phyloP scores from a whole-genome alignment of 2,113 vertebrate genomes.

The Apodemus sylvaticus region DNA sequence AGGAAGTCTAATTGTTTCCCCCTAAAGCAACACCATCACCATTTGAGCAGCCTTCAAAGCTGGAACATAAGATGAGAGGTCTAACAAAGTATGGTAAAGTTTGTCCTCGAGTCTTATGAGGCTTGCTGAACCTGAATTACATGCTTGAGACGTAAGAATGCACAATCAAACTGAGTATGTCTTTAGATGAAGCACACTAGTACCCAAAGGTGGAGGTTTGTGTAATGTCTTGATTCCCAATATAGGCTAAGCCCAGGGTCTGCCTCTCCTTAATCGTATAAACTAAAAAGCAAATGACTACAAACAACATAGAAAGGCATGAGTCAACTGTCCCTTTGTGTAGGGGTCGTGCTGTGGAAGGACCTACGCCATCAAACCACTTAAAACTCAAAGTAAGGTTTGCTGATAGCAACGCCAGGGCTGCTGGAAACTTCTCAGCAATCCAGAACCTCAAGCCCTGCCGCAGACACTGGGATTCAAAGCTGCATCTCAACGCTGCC shows the following conservation, averaged over 20 bases:
- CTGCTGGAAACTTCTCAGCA: not conserved
- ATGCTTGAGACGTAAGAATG: not conserved
- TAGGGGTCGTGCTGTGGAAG: not conserved
- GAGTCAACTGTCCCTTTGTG: not conserved
- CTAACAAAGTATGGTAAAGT: not conserved
- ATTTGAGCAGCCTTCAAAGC: not conserved
- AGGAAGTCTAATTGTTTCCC: not conserved
- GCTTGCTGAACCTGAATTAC: not conserved
- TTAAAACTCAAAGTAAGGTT: not conserved
- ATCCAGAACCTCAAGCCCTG: not conserved
- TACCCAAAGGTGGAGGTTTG: not conserved
- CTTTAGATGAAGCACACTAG: not conserved
- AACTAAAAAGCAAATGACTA: not conserved
- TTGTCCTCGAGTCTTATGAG: conserved; percentile 33
- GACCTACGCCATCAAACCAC: not conserved
- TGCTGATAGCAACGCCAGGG: not conserved
- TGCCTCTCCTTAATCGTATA: not conserved
- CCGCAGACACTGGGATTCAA: not conserved
- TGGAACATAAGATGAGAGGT: not conserved
- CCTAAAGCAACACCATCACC: not conserved
- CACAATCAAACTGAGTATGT: not conserved
- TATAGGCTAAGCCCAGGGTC: not conserved
- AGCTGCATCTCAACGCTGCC: conserved; percentile 1
- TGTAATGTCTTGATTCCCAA: not conserved
- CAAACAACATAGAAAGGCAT: not conserved